phyloP scores from a whole-genome alignment of 1,140 invertebrate species.

The Megalopta genalis region DNA sequence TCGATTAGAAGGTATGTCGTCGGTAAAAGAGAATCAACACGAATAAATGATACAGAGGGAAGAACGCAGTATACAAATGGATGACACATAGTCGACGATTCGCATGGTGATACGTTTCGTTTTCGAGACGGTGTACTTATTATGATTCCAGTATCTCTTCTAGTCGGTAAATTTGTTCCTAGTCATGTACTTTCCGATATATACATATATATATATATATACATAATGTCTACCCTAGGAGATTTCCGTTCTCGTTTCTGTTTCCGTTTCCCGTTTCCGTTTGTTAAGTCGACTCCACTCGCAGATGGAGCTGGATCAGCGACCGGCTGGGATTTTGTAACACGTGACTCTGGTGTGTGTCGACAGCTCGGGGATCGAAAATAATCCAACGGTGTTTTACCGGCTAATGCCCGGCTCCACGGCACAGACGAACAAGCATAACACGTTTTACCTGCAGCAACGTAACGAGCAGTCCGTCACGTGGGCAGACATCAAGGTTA shows the following conservation, averaged over 20 bases:
- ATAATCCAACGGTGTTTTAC: constrained; percentile 97
- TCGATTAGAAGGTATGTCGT: constrained; percentile 1
- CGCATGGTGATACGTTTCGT: constrained; percentile 74
- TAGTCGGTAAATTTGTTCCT: constrained; percentile 33
- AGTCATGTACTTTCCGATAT: constrained; percentile 41
- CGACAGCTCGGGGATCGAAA: constrained; percentile 95
- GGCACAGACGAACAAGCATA: constrained; percentile 96
- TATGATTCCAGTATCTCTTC: constrained; percentile 24
- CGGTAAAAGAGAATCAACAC: not conserved
- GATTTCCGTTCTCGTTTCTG: constrained; percentile 77
- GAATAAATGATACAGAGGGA: not conserved
- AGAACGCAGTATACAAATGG: constrained; percentile 4
- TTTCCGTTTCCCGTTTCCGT: constrained; percentile 69
- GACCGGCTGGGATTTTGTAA: constrained; percentile 40
- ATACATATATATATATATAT: constrained; percentile 15
- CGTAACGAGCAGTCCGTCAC: constrained; percentile 93
- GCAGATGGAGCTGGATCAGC: constrained; percentile 22
- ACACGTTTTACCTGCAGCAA: constrained; percentile 97
- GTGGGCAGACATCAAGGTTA: constrained; percentile 97
- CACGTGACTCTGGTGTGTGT: constrained; percentile 70
- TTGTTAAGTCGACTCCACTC: constrained; percentile 57
- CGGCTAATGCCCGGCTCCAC: constrained; percentile 96
- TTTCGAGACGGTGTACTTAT: constrained; percentile 42
- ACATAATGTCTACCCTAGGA: constrained; percentile 52
- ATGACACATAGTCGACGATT: constrained; percentile 40